phyloP scores from a whole-genome alignment of 1,140 invertebrate genomes.

The Saccostrea glomerata region DNA sequence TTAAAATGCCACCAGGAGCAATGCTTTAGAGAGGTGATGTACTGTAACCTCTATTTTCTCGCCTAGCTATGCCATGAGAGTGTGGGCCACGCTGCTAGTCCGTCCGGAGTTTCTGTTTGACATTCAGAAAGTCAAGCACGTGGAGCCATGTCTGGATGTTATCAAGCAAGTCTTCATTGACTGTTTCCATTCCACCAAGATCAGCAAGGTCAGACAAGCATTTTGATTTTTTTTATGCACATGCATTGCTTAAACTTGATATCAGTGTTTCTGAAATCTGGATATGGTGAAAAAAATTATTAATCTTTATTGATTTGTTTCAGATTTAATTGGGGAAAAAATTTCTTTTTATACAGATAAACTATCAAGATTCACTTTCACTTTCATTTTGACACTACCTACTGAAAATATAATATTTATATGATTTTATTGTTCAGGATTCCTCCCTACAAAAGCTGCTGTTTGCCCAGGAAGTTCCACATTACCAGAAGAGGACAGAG shows the following conservation, averaged over 20 bases:
- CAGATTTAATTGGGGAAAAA: too few species aligned
- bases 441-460: constrained; percentile 52
- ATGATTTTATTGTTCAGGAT: constrained; percentile 35
- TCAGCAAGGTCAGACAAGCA: constrained; percentile 48
- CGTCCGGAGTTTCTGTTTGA: constrained; percentile 54
- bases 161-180: constrained; percentile 53
- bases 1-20: too few species aligned
- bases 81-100: constrained; percentile 50
- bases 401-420: too few species aligned
- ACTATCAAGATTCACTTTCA: too few species aligned
- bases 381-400: too few species aligned
- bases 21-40: not conserved
- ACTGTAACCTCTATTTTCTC: constrained; percentile 25
- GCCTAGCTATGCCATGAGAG: constrained; percentile 53
- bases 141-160: constrained; percentile 51
- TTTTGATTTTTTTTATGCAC: not conserved
- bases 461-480: constrained; percentile 49
- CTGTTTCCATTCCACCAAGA: constrained; percentile 44
- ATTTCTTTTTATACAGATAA: too few species aligned
- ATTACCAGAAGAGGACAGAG: constrained; percentile 42
- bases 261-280: too few species aligned
- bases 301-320: too few species aligned
- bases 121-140: constrained; percentile 44
- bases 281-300: too few species aligned
- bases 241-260: too few species aligned